A percentile compares a stretch with the other conserved stretches of the same genome.
Conservation (phyloP, 1,140 invertebrate species). For the Acromyrmex charruanus region DNA sequence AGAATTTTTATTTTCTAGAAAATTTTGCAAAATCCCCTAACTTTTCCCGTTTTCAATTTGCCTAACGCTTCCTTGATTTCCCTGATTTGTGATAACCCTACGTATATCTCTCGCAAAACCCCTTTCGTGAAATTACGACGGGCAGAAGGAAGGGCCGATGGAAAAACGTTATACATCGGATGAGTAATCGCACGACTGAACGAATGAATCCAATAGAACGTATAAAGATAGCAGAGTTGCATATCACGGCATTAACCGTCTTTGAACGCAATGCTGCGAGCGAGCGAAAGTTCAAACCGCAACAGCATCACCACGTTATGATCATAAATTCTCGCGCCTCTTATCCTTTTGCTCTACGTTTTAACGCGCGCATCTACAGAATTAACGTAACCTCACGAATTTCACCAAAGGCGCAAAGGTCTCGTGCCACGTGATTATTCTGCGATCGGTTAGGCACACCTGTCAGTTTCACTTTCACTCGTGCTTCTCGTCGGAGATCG, state of each 20-base stretch:
- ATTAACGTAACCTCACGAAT: slow-evolving; percentile 22
- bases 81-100: no score
- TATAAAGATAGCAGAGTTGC: not conserved
- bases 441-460: slow-evolving; percentile 47
- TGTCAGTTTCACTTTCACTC: slow-evolving; percentile 60
- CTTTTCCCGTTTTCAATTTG: no score
- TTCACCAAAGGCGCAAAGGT: slow-evolving; percentile 32
- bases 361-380: not conserved
- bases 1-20: no score
- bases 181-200: not conserved
- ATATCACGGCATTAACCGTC: not conserved
- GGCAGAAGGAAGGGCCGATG: not conserved
- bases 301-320: not conserved
- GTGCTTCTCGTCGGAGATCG: slow-evolving; percentile 32
- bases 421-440: slow-evolving; percentile 11
- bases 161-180: not conserved
- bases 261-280: not conserved
- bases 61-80: no score
- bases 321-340: not conserved
- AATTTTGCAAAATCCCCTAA: no score
- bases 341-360: not conserved
- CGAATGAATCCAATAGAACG: not conserved
- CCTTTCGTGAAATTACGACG: not conserved
- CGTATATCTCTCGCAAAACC: not conserved
- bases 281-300: slow-evolving; percentile 12